phyloP scores from a whole-genome alignment of 1,140 invertebrate genomes.

The Drosophila ohnishii region DNA sequence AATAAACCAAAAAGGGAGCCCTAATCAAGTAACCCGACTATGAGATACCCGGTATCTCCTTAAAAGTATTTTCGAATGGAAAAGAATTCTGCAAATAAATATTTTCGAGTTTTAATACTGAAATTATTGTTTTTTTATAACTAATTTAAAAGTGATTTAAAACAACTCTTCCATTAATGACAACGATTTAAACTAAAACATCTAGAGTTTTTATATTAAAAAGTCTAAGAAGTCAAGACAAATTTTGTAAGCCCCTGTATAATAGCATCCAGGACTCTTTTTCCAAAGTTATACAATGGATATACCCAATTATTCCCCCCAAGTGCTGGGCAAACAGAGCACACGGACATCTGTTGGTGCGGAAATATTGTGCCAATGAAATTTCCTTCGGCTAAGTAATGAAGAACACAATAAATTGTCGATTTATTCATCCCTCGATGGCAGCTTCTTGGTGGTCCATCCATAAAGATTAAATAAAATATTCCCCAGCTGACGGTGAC shows the following conservation, averaged over 20 bases:
- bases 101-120: background rate
- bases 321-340: background rate
- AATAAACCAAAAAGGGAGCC: constrained; percentile 1
- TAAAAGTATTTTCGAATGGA: background rate
- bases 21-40: background rate
- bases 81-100: background rate
- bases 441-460: constrained; percentile 4
- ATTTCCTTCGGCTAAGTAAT: constrained; percentile 25
- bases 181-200: too few relatives aligned
- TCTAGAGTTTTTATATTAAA: too few relatives aligned
- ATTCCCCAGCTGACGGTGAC: constrained; percentile 39
- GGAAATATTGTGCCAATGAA: constrained; percentile 40
- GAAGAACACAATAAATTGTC: constrained; percentile 54
- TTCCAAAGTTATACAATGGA: background rate
- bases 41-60: background rate
- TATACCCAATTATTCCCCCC: background rate
- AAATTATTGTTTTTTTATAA: too few relatives aligned
- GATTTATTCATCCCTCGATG: constrained; percentile 63
- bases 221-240: too few relatives aligned
- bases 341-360: constrained; percentile 33
- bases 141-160: background rate
- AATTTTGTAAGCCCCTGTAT: too few relatives aligned
- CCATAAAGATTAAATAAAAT: constrained; percentile 37
- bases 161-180: too few relatives aligned
- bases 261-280: too few relatives aligned